Evolutionary conservation across 2,888 invertebrate species (phyloP).

Genomic region (Athripsodes cinereus): DNA sequence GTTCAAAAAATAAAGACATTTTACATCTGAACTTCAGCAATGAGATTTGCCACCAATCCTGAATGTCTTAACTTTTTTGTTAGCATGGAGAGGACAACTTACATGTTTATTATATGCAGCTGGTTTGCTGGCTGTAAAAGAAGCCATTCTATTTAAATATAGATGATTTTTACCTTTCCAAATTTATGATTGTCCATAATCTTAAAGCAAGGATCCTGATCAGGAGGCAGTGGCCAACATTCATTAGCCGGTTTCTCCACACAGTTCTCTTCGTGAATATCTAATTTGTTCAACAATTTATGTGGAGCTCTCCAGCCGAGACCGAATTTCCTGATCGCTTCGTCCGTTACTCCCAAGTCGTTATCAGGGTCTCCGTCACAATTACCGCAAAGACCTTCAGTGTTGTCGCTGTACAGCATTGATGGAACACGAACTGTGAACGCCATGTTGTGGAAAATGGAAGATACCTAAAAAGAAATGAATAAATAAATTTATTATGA

Average conservation of each 20-base stretch:
- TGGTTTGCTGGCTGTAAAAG: too few species aligned
- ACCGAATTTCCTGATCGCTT: slow-evolving; percentile 41
- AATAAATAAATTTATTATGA: too few species aligned
- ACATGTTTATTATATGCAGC: too few species aligned
- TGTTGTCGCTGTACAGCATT: slow-evolving; percentile 60
- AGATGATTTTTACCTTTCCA: slow-evolving; percentile 40
- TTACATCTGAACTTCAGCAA: too few species aligned
- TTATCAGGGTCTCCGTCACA: slow-evolving; percentile 56
- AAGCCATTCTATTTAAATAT: not conserved
- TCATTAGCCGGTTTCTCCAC: slow-evolving; percentile 40
- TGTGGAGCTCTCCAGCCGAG: slow-evolving; percentile 53
- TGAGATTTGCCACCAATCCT: too few species aligned
- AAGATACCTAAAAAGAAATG: slow-evolving; percentile 16
- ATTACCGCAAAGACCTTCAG: slow-evolving; percentile 78
- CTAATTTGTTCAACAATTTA: slow-evolving; percentile 40
- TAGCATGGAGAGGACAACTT: too few species aligned
- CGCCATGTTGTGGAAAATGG: slow-evolving; percentile 41
- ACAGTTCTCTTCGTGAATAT: slow-evolving; percentile 46
- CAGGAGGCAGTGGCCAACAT: slow-evolving; percentile 51
- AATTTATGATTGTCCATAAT: slow-evolving; percentile 53
- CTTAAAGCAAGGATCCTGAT: slow-evolving; percentile 61
- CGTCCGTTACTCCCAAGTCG: slow-evolving; percentile 38
- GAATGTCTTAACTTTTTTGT: too few species aligned
- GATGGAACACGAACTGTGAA: slow-evolving; percentile 63
- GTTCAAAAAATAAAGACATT: too few species aligned